Percentiles rank a stretch among this genome's conserved stretches.
Evolutionary conservation across 2,113 vertebrate species (phyloP).

Genomic region (Alosa alosa): DNA sequence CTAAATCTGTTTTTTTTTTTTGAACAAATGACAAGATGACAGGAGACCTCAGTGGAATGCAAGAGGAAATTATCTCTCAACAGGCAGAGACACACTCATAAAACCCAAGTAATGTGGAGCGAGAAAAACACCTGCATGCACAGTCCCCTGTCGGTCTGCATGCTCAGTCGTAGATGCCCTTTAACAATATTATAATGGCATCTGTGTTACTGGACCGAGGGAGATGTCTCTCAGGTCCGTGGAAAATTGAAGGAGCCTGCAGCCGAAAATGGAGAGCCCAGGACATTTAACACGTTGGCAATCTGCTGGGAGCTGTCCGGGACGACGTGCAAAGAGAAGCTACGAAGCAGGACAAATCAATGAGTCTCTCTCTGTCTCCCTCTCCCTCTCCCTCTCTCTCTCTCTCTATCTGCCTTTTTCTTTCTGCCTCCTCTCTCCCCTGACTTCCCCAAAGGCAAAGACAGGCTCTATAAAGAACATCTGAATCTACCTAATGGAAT

Average conservation of each 20-base stretch:
- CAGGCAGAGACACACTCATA: background rate
- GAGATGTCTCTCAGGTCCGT: slow-evolving; percentile 35
- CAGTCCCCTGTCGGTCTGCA: background rate
- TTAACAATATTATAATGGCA: slow-evolving; percentile 45
- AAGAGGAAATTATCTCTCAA: background rate
- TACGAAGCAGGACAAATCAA: slow-evolving; percentile 57
- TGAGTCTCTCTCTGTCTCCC: slow-evolving; percentile 34
- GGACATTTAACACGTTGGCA: slow-evolving; percentile 45
- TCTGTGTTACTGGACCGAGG: slow-evolving; percentile 23
- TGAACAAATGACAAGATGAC: background rate
- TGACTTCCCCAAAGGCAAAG: slow-evolving; percentile 32
- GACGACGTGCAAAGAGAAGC: slow-evolving; percentile 40
- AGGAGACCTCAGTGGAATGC: background rate
- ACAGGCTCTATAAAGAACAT: slow-evolving; percentile 50
- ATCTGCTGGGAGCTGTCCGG: slow-evolving; percentile 47
- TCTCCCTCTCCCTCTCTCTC: background rate
- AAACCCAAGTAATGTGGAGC: background rate
- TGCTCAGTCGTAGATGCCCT: background rate
- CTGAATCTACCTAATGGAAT: slow-evolving; percentile 60
- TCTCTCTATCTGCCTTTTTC: background rate
- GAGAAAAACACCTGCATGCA: background rate
- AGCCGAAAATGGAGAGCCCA: slow-evolving; percentile 36
- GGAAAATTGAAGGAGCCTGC: slow-evolving; percentile 41
- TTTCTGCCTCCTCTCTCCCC: background rate
- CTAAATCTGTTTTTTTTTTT: background rate